These are phyloP conservation scores for Drosophila sulfurigaster DNA, from an alignment of 1,140 invertebrate species.

Conservation along the genomic window DNA sequence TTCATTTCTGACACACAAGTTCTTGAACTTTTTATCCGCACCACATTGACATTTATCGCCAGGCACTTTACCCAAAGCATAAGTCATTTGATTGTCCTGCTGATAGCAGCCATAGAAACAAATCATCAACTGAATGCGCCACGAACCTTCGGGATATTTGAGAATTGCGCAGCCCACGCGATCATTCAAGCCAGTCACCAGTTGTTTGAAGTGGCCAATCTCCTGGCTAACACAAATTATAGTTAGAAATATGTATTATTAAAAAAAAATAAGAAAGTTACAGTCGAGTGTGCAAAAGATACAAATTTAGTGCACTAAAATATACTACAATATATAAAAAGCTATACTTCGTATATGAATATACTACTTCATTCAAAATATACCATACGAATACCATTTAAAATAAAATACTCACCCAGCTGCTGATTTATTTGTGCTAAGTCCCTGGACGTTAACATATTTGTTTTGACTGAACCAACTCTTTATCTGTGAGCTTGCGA, in stretches of 20 bases:
- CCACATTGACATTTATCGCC: neutral
- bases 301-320: no score
- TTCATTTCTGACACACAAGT: constrained; percentile 4
- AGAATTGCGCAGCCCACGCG: constrained; percentile 34
- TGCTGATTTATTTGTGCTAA: neutral
- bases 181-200: constrained; percentile 1
- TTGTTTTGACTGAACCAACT: constrained; percentile 28
- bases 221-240: constrained; percentile 11
- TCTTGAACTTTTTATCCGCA: neutral
- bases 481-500: constrained; percentile 11
- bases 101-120: constrained; percentile 32
- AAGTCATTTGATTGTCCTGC: neutral
- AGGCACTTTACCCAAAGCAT: neutral
- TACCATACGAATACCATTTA: no score
- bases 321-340: no score
- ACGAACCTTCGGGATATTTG: neutral
- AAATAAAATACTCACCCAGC: neutral
- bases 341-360: no score
- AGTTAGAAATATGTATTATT: no score
- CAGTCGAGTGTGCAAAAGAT: no score
- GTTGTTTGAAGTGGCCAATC: constrained; percentile 28
- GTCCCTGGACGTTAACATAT: neutral
- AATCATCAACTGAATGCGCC: constrained; percentile 13
- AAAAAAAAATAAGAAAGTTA: no score
- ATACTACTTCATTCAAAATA: no score